phyloP scores from a whole-genome alignment of 23 tunicate genomes.

The Corella eumyota region DNA sequence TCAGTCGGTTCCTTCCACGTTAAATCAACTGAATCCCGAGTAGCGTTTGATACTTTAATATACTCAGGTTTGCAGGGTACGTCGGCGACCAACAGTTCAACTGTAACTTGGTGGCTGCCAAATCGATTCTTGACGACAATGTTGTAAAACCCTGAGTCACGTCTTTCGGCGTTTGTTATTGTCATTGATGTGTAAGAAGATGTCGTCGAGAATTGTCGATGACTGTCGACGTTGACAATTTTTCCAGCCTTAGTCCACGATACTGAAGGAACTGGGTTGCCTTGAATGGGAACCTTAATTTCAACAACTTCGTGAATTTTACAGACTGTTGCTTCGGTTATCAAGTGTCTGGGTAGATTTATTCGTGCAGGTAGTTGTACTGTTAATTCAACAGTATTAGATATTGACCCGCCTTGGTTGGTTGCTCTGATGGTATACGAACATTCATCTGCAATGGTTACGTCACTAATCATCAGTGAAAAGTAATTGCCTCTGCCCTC shows the following conservation, averaged over 20 bases:
- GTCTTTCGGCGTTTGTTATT: conserved; percentile 71
- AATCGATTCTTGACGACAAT: conserved; percentile 73
- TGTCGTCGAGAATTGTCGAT: conserved; percentile 61
- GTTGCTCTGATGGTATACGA: conserved; percentile 92
- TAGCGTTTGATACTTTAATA: conserved; percentile 49
- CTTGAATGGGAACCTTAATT: conserved; percentile 74
- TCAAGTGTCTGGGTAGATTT: conserved; percentile 70
- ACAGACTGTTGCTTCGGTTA: conserved; percentile 64
- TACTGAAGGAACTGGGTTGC: conserved; percentile 76
- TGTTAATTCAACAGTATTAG: conserved; percentile 42
- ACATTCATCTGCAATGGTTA: conserved; percentile 60
- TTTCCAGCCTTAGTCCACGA: conserved; percentile 86
- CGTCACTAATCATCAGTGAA: conserved; percentile 43
- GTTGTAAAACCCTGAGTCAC: conserved; percentile 86
- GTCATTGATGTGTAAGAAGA: conserved; percentile 89
- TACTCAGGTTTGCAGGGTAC: conserved; percentile 60
- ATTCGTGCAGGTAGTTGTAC: conserved; percentile 75
- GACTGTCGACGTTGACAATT: conserved; percentile 30
- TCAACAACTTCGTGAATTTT: conserved; percentile 85
- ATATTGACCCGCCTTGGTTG: conserved; percentile 91
- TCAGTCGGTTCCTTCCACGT: conserved; percentile 85
- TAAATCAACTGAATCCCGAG: conserved; percentile 81
- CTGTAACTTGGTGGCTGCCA: conserved; percentile 80
- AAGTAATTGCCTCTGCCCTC: conserved; percentile 91
- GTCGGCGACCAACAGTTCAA: conserved; percentile 83